Evolutionary conservation across 2,888 invertebrate genomes (phyloP).

Genomic region (Andrena chrysosceles): DNA sequence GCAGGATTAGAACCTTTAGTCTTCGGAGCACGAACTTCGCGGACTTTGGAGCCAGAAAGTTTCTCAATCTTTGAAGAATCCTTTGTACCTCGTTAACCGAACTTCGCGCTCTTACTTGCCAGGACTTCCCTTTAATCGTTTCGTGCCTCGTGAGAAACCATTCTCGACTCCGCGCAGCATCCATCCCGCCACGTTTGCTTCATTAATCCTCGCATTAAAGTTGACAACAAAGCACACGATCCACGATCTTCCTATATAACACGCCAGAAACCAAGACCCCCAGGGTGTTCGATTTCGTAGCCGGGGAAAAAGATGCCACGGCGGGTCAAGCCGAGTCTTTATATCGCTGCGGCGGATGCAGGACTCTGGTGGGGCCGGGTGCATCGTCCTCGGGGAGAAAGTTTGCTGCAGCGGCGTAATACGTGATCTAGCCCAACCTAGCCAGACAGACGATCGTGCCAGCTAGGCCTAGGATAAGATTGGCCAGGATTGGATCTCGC

Average conservation of each 20-base stretch:
- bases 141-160: conserved; percentile 23
- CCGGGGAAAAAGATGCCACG: neutral
- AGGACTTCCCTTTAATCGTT: conserved; percentile 28
- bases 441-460: conserved; percentile 55
- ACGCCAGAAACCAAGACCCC: neutral
- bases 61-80: neutral
- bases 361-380: conserved; percentile 75
- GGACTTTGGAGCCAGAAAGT: conserved; percentile 4
- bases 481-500: conserved; percentile 75
- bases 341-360: conserved; percentile 50
- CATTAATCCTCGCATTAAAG: conserved; percentile 49
- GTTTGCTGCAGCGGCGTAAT: conserved; percentile 79
- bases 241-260: neutral
- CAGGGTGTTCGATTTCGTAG: neutral
- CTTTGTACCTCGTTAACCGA: conserved; percentile 36
- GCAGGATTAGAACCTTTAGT: neutral
- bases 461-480: conserved; percentile 71
- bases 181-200: conserved; percentile 27
- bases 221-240: conserved; percentile 15
- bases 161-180: conserved; percentile 14
- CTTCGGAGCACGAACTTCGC: neutral
- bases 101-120: conserved; percentile 9
- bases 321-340: conserved; percentile 2
- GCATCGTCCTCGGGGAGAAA: conserved; percentile 85
- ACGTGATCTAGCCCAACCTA: conserved; percentile 74